A percentile compares a stretch with the other conserved stretches of the same genome.
Evolutionary conservation across 2,113 vertebrate species (phyloP).

Genomic region (Psettodes erumei): DNA sequence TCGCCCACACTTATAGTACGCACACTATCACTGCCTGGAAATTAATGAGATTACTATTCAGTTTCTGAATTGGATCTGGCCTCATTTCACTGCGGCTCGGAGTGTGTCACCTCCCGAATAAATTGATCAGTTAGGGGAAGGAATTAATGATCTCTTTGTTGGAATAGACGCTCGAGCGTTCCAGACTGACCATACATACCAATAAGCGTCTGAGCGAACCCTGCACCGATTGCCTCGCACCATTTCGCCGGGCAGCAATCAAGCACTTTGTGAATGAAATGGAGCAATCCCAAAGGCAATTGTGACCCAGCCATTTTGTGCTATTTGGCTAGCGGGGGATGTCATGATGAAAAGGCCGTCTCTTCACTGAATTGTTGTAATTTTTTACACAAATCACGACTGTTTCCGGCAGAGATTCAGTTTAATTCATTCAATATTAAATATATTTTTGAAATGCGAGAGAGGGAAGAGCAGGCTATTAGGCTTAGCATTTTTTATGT

Average conservation of each 20-base stretch:
- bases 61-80: conserved; percentile 16
- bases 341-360: conserved; percentile 28
- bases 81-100: conserved; percentile 13
- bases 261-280: conserved; percentile 44
- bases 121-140: conserved; percentile 33
- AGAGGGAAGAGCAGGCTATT: background rate
- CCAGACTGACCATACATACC: background rate
- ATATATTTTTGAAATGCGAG: conserved; percentile 9
- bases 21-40: background rate
- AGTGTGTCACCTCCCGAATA: conserved; percentile 18
- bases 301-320: conserved; percentile 47
- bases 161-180: background rate
- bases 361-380: conserved; percentile 4
- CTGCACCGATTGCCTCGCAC: conserved; percentile 1
- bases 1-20: background rate
- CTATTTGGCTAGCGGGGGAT: conserved; percentile 8
- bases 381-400: conserved; percentile 10
- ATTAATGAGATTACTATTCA: conserved; percentile 3
- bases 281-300: conserved; percentile 35
- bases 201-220: conserved; percentile 23
- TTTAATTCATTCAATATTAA: conserved; percentile 32
- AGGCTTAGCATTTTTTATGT: conserved; percentile 4
- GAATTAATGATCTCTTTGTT: conserved; percentile 33
- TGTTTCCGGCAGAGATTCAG: conserved; percentile 18
- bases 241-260: conserved; percentile 31